Percentiles rank a stretch among this genome's conserved stretches.
Evolutionary conservation across 2,888 invertebrate species (phyloP).

Genomic region (Meteorus cinctellus): DNA sequence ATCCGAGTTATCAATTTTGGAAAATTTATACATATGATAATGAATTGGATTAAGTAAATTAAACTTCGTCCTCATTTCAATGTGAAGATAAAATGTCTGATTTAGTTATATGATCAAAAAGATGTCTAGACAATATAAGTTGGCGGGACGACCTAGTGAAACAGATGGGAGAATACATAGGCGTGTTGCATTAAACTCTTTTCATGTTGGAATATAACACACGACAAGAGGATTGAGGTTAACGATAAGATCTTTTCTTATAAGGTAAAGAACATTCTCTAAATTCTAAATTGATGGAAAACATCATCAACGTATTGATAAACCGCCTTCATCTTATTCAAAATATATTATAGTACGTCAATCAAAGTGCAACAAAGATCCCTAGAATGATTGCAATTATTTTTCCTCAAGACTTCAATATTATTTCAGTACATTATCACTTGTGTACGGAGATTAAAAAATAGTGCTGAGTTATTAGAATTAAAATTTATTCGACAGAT

Average conservation of each 20-base stretch:
- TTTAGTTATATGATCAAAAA: not conserved
- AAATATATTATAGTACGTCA: not conserved
- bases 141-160: constrained; percentile 61
- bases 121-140: constrained; percentile 52
- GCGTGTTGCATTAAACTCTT: constrained; percentile 55
- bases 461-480: not conserved
- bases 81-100: too few species aligned
- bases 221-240: constrained; percentile 62
- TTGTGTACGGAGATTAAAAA: not conserved
- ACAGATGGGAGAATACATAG: constrained; percentile 56
- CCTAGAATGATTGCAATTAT: not conserved
- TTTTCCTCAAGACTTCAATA: not conserved
- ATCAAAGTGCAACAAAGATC: not conserved
- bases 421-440: not conserved
- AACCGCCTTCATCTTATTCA: not conserved
- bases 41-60: too few species aligned
- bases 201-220: constrained; percentile 42
- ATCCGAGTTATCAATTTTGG: too few species aligned
- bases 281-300: constrained; percentile 5
- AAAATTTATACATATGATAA: too few species aligned
- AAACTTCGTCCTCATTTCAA: too few species aligned
- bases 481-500: constrained; percentile 3
- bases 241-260: constrained; percentile 61
- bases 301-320: not conserved
- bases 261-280: constrained; percentile 32